These are phyloP conservation scores for Bombus consobrinus DNA, from an alignment of 1,140 invertebrate species.

Conservation along the genomic window DNA sequence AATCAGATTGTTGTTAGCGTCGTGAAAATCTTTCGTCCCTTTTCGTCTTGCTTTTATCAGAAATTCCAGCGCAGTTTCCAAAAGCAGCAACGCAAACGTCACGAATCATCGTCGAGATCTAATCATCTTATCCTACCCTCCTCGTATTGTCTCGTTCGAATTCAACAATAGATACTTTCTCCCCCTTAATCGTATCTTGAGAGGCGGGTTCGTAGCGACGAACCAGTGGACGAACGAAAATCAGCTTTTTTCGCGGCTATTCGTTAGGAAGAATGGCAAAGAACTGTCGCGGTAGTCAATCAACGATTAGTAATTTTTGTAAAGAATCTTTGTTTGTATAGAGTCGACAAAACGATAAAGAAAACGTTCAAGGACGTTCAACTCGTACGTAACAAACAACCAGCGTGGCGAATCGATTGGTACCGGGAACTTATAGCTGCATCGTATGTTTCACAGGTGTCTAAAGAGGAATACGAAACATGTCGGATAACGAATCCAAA, in stretches of 20 bases:
- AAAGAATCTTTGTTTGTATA: background rate
- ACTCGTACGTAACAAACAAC: conserved; percentile 4
- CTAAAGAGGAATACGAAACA: conserved; percentile 97
- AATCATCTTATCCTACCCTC: conserved; percentile 37
- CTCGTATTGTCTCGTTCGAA: conserved; percentile 31
- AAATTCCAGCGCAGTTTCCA: conserved; percentile 1
- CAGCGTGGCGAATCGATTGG: conserved; percentile 46
- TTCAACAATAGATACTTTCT: conserved; percentile 40
- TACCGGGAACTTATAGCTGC: background rate
- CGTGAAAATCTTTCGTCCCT: background rate
- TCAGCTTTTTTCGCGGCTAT: background rate
- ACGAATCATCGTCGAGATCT: conserved; percentile 40
- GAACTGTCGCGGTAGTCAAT: conserved; percentile 48
- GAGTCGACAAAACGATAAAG: background rate
- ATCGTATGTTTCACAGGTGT: conserved; percentile 84
- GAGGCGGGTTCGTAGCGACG: too few relatives aligned
- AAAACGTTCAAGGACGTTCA: background rate
- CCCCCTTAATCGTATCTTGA: background rate
- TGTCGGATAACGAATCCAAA: conserved; percentile 97
- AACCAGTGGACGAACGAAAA: background rate
- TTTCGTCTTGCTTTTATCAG: background rate
- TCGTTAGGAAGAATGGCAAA: background rate
- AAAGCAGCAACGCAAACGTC: conserved; percentile 17
- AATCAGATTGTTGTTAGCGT: conserved; percentile 20
- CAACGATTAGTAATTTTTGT: conserved; percentile 42